Evolutionary conservation across 2,797 vertebrate genomes (phyloP).

Genomic region (Tinamus major): DNA sequence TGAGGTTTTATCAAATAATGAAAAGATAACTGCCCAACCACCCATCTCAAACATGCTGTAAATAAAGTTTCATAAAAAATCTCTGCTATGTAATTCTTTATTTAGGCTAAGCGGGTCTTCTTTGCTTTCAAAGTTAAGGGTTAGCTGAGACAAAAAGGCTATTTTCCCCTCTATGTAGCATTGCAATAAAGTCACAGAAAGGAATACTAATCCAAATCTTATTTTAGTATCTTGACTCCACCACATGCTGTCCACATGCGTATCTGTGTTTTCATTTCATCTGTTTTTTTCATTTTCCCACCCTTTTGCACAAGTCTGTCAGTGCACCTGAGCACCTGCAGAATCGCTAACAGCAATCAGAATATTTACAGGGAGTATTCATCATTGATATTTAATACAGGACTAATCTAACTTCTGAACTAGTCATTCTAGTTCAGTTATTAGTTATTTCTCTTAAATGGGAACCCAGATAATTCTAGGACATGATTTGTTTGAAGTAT

Average conservation of each 20-base stretch:
- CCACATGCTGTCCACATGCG: background rate
- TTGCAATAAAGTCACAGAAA: background rate
- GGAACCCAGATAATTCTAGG: background rate
- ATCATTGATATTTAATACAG: background rate
- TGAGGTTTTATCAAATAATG: slow-evolving; percentile 21
- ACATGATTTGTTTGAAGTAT: background rate
- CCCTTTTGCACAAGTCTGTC: background rate
- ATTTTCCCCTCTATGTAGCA: background rate
- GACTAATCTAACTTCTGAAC: background rate
- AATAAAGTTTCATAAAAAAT: background rate
- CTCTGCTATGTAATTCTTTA: background rate
- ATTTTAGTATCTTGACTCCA: background rate
- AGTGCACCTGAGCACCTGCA: background rate
- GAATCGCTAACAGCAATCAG: background rate
- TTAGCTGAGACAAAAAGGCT: background rate
- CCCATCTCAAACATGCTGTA: background rate
- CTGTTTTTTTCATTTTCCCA: background rate
- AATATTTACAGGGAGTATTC: background rate
- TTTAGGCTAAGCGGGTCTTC: background rate
- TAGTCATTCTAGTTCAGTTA: background rate
- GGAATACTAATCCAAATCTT: background rate
- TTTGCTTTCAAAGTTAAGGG: background rate
- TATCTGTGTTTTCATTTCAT: background rate
- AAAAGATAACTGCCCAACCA: background rate
- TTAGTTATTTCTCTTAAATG: background rate